Conservation (phyloP, 2,797 vertebrate genomes). For the Bovichtus variegatus region DNA sequence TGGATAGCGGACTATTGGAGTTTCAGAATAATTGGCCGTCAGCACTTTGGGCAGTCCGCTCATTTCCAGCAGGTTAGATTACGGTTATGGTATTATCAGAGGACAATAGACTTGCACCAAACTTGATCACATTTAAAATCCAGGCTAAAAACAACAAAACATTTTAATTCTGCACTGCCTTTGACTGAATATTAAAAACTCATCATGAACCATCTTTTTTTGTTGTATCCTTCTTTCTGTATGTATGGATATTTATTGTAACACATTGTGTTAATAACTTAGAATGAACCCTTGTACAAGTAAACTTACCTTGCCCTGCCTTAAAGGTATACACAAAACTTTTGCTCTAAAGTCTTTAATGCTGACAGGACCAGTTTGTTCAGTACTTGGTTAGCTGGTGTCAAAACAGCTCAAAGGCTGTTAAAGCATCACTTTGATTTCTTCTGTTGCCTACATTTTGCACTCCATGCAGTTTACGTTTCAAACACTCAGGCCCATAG, state of each 20-base stretch:
- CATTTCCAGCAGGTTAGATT: too few species aligned
- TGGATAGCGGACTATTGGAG: too few species aligned
- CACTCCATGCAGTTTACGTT: not conserved
- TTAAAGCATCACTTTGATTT: slow-evolving; percentile 19
- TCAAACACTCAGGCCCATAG: not conserved
- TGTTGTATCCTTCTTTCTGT: not conserved
- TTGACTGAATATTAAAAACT: not conserved
- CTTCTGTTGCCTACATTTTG: slow-evolving; percentile 1
- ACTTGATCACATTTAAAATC: not conserved
- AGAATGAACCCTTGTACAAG: not conserved
- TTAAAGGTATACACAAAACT: not conserved
- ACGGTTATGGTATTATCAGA: not conserved
- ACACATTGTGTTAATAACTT: not conserved
- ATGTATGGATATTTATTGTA: not conserved
- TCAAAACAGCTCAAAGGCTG: slow-evolving; percentile 16
- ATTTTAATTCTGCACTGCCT: not conserved
- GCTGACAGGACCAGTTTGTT: slow-evolving; percentile 6
- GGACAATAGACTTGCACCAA: not conserved
- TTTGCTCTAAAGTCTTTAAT: not conserved
- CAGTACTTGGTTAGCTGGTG: not conserved
- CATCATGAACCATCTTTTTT: not conserved
- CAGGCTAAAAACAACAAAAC: not conserved
- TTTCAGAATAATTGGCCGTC: too few species aligned
- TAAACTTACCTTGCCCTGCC: not conserved
- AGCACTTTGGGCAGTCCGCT: too few species aligned